phyloP scores from a whole-genome alignment of 30 jellyfish, hydroid and myxozoan genomes.

The Calvadosia cruxmelitensis region DNA sequence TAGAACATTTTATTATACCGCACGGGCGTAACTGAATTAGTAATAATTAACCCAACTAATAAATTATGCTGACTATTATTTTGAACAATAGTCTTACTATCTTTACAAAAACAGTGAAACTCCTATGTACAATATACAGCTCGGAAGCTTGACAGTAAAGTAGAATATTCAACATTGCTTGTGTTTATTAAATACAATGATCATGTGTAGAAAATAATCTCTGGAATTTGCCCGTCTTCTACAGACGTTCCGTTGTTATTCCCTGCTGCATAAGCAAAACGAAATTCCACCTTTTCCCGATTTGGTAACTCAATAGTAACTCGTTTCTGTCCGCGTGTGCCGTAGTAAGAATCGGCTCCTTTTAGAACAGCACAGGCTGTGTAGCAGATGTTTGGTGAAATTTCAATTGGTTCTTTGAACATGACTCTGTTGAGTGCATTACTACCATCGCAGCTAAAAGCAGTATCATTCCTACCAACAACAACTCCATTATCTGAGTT shows the following conservation, averaged over 20 bases:
- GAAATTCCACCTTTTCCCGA: conserved; percentile 90
- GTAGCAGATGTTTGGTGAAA: conserved; percentile 62
- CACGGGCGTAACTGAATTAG: no score
- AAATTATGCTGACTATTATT: no score
- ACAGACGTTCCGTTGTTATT: conserved; percentile 95
- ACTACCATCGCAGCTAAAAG: conserved; percentile 98
- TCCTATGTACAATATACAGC: no score
- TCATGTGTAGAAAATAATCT: conserved; percentile 87
- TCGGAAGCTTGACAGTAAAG: no score
- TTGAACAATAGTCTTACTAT: no score
- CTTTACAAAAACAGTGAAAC: no score
- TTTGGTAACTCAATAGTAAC: conserved; percentile 75
- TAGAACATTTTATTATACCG: no score
- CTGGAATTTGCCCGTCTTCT: conserved; percentile 98
- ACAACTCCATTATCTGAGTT: conserved; percentile 80
- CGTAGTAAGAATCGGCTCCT: conserved; percentile 94
- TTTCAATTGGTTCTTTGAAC: conserved; percentile 96
- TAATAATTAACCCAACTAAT: no score
- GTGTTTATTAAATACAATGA: no score
- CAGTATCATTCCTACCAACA: conserved; percentile 86
- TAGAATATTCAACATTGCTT: no score
- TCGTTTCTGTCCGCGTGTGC: conserved; percentile 78
- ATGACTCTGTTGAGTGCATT: conserved; percentile 83
- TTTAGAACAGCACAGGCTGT: conserved; percentile 87
- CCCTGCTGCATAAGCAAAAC: conserved; percentile 95